A percentile compares a stretch with the other conserved stretches of the same genome.
These are phyloP conservation scores for Hydractinia echinata DNA, from an alignment of 30 jellyfish, hydroid and myxozoan genomes.

Conservation along the genomic window DNA sequence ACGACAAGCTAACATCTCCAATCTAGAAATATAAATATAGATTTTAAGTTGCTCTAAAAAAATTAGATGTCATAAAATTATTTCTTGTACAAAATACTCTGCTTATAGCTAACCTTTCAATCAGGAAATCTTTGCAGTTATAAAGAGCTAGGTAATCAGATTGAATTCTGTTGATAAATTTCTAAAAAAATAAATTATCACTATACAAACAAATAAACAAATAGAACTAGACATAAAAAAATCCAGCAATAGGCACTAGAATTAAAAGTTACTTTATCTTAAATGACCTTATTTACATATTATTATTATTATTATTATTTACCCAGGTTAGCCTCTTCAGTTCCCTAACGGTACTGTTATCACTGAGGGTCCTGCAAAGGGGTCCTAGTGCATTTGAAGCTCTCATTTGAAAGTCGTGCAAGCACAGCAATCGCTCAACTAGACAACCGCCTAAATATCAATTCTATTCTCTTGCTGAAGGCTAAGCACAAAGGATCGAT, in stretches of 20 bases:
- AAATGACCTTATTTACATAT: no score
- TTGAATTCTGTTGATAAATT: conserved; percentile 56
- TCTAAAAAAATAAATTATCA: conserved; percentile 37
- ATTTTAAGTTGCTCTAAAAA: background rate
- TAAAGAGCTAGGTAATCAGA: conserved; percentile 72
- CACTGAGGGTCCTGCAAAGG: no score
- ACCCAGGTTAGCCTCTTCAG: no score
- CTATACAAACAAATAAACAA: background rate
- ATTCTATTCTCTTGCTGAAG: no score
- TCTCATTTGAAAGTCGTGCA: no score
- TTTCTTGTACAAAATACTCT: background rate
- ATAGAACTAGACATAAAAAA: background rate
- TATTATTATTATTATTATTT: no score
- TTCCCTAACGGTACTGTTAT: no score
- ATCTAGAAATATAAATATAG: background rate
- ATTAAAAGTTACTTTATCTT: no score
- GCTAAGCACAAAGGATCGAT: no score
- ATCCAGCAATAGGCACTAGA: background rate
- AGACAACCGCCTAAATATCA: no score
- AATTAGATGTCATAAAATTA: background rate
- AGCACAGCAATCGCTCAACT: no score
- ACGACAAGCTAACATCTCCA: conserved; percentile 72
- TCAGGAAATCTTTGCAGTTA: conserved; percentile 54
- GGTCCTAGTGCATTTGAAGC: no score
- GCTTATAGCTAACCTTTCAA: conserved; percentile 25